Percentiles rank a stretch among this genome's conserved stretches.
Evolutionary conservation across 2,797 vertebrate genomes (phyloP).

Genomic region (Hyperoplus immaculatus): DNA sequence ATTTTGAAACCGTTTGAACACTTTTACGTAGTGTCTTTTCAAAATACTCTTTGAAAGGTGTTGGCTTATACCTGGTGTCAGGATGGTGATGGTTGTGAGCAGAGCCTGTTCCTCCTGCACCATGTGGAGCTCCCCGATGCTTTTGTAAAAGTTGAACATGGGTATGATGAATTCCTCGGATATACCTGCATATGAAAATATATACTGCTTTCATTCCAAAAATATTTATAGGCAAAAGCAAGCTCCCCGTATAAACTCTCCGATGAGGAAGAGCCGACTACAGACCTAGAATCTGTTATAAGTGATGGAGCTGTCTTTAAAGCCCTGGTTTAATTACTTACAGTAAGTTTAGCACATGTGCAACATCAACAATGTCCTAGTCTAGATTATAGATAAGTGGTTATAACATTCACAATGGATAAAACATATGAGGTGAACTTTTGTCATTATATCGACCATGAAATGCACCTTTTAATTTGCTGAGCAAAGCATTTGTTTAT

Average conservation of each 20-base stretch:
- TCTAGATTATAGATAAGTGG: neutral
- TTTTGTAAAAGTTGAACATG: constrained; percentile 99
- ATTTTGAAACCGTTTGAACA: too few species aligned
- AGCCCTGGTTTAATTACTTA: neutral
- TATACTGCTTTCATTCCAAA: neutral
- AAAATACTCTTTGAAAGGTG: neutral
- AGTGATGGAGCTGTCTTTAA: neutral
- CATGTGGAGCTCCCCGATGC: constrained; percentile 94
- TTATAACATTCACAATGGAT: neutral
- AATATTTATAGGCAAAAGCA: neutral
- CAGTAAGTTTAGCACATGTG: neutral
- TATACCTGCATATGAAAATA: constrained; percentile 86
- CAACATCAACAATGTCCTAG: neutral
- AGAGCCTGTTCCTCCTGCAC: constrained; percentile 94
- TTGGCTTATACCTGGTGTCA: constrained; percentile 81
- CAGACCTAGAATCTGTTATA: neutral
- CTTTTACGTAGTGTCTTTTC: fast-evolving
- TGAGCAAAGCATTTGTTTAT: neutral
- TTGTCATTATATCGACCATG: neutral
- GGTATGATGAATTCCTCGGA: constrained; percentile 96
- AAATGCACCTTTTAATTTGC: neutral
- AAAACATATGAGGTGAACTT: neutral
- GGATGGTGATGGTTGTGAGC: constrained; percentile 94
- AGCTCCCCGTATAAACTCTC: neutral
- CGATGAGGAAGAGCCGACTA: neutral